phyloP scores from a whole-genome alignment of 1,140 invertebrate species.

The Delia radicum region DNA sequence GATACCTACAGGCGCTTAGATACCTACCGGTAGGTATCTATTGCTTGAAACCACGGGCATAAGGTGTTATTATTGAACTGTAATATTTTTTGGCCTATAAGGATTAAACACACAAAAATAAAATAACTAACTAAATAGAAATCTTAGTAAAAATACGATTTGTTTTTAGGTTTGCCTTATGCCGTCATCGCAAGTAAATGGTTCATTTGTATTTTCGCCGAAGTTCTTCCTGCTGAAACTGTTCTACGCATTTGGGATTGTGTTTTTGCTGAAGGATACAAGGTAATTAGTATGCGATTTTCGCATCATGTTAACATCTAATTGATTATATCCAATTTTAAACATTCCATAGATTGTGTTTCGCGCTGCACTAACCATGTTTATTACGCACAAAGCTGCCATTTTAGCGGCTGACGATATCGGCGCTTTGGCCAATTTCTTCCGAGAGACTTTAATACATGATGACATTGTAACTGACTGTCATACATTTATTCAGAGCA shows the following conservation, averaged over 20 bases:
- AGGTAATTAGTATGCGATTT: conserved; percentile 57
- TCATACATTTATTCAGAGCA: conserved; percentile 75
- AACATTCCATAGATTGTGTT: conserved; percentile 61
- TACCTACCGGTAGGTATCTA: no score
- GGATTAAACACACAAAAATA: no score
- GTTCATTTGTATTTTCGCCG: conserved; percentile 91
- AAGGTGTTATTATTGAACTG: no score
- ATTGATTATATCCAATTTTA: no score
- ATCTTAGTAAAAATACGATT: no score
- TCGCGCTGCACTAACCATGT: conserved; percentile 75
- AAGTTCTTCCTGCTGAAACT: conserved; percentile 89
- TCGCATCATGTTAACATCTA: background rate
- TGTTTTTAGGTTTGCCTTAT: conserved; percentile 69
- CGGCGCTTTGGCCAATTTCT: conserved; percentile 67
- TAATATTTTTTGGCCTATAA: no score
- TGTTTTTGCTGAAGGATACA: conserved; percentile 90
- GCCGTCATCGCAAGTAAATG: conserved; percentile 87
- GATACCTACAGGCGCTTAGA: no score
- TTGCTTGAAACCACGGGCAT: no score
- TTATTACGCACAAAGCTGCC: conserved; percentile 67
- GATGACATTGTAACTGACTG: conserved; percentile 70
- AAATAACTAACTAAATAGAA: no score
- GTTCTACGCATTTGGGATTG: conserved; percentile 93
- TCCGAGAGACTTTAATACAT: conserved; percentile 68
- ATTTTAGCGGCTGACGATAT: conserved; percentile 72